A percentile compares a stretch with the other conserved stretches of the same genome.
Evolutionary conservation across 1,140 invertebrate genomes (phyloP).

Genomic region (Nebria ingens): DNA sequence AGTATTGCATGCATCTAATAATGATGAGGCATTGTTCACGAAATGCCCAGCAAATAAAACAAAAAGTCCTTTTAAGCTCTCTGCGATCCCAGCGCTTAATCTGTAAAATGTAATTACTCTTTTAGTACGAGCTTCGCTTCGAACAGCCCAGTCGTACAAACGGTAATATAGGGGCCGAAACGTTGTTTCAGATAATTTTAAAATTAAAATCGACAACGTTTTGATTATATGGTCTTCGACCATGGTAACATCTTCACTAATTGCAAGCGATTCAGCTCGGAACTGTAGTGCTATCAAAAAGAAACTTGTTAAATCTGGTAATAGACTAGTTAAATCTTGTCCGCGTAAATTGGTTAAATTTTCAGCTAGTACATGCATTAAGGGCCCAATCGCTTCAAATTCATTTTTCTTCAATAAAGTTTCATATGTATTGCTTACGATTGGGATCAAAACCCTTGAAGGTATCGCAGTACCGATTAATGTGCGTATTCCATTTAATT

Average conservation of each 20-base stretch:
- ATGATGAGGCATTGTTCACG: slow-evolving; percentile 62
- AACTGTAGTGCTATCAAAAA: slow-evolving; percentile 69
- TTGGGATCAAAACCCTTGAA: slow-evolving; percentile 64
- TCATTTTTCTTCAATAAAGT: slow-evolving; percentile 46
- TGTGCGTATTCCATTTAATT: slow-evolving; percentile 48
- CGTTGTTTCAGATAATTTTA: slow-evolving; percentile 78
- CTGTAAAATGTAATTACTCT: slow-evolving; percentile 46
- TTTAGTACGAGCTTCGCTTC: slow-evolving; percentile 45
- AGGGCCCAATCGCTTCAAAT: slow-evolving; percentile 49
- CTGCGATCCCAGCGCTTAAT: slow-evolving; percentile 64
- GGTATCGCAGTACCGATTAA: slow-evolving; percentile 60
- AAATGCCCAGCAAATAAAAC: slow-evolving; percentile 80
- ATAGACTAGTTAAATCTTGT: slow-evolving; percentile 49
- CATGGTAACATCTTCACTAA: slow-evolving; percentile 33
- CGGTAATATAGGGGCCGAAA: slow-evolving; percentile 82
- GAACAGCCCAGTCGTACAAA: slow-evolving; percentile 74
- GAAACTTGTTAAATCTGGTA: slow-evolving; percentile 57
- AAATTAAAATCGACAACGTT: slow-evolving; percentile 61
- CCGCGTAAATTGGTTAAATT: slow-evolving; percentile 48
- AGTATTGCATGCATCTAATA: slow-evolving; percentile 51
- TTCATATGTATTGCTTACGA: slow-evolving; percentile 54
- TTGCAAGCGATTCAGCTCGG: slow-evolving; percentile 36
- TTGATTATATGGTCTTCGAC: slow-evolving; percentile 65
- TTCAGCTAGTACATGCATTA: slow-evolving; percentile 65
- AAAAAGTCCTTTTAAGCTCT: slow-evolving; percentile 77